Base-by-base conservation (phyloP, 2,888 invertebrate genomes). In the Crematogaster levior region DNA sequence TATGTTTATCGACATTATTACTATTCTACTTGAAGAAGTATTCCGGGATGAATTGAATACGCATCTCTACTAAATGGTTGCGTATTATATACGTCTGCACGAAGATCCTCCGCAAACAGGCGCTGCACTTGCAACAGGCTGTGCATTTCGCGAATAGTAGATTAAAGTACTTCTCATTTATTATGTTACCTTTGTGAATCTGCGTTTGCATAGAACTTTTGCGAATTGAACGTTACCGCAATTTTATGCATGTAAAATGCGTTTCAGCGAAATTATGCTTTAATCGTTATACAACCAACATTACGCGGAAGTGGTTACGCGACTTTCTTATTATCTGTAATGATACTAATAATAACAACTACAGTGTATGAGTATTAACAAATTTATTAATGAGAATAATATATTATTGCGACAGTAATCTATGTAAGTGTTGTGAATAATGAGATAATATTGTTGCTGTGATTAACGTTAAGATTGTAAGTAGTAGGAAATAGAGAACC, bases 391-490 rank as follows among this genome's bases (percentile, higher is more conserved):
- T 86, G 92, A 92, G 90, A 93, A 91, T 92, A 92, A 94, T 92
- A 93, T 92, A 93, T 93, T 93, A 93, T 93, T 92, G 93, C 94
- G 94, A 92, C 93, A 94, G 94, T 94, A 94, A 94, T 93, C 92
- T 92, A 93, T 94, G 93, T 94, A 94, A 93, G 94, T 94, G 94
- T 95, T 94, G 94, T 94, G 94, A 94, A 94, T 94, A 95, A 93
- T 93, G 93, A 94, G 93, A 94, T 94, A 94, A 94, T 94, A 94
- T 94, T 94, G 94, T 95, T 94, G 94, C 94, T 95, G 95, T 94
- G 95, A 95, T 94, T 94, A 93, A 92, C 91, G 92, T 89, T 94
- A 94, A 94, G 94, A 94, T 94, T 94, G 94, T 94, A 94, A 94
- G 92, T 94, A 93, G 93, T 93, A 94, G 93, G 89, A 91, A 88